phyloP scores from a whole-genome alignment of 2,888 invertebrate species.

The Leucoma salicis region DNA sequence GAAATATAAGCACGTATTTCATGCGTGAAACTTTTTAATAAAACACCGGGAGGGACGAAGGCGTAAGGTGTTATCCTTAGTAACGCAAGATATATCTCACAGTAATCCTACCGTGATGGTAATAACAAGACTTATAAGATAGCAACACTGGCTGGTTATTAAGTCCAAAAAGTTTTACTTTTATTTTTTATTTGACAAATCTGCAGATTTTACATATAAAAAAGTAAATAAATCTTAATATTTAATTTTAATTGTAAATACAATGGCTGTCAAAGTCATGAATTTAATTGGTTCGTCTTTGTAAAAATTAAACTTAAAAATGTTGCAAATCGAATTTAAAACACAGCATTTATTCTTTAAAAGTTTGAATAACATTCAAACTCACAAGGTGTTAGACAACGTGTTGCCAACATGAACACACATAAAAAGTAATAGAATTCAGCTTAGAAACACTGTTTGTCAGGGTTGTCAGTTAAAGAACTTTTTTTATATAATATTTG shows the following conservation, averaged over 20 bases:
- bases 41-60: slow-evolving; percentile 19
- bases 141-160: too few relatives aligned
- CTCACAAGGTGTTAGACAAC: slow-evolving; percentile 50
- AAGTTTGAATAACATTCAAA: slow-evolving; percentile 37
- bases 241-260: too few relatives aligned
- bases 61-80: slow-evolving; percentile 8
- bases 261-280: too few relatives aligned
- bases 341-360: slow-evolving; percentile 27
- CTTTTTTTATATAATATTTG: too few relatives aligned
- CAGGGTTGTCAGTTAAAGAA: slow-evolving; percentile 26
- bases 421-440: slow-evolving; percentile 77
- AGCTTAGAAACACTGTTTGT: slow-evolving; percentile 56
- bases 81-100: slow-evolving; percentile 10
- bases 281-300: too few relatives aligned
- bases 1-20: slow-evolving; percentile 27
- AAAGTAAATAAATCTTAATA: too few relatives aligned
- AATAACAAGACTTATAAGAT: slow-evolving; percentile 1
- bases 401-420: slow-evolving; percentile 58
- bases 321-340: slow-evolving; percentile 37
- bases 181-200: too few relatives aligned
- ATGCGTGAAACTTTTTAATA: slow-evolving; percentile 30
- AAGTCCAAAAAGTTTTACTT: too few relatives aligned
- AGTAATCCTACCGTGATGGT: slow-evolving; percentile 20
- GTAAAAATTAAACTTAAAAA: slow-evolving; percentile 2
- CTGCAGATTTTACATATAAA: too few relatives aligned